Evolutionary conservation across 2,888 invertebrate species (phyloP).

Genomic region (Drosophila peninsularis): DNA sequence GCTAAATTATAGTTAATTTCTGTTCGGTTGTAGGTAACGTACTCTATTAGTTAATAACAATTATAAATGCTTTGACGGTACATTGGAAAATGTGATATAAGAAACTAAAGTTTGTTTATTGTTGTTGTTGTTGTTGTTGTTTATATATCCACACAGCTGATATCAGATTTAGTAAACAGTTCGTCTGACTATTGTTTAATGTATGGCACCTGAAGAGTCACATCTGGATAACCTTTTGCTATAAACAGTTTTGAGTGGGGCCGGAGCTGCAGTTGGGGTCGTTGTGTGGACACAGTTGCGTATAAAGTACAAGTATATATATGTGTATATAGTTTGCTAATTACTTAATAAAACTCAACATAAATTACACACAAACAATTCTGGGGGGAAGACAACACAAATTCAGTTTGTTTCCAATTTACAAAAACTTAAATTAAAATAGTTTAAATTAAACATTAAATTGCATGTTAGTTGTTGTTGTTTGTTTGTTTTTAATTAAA

Average conservation of each 20-base stretch:
- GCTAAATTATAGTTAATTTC: conserved; percentile 42
- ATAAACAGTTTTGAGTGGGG: conserved; percentile 24
- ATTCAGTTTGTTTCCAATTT: conserved; percentile 53
- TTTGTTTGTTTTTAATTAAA: conserved; percentile 22
- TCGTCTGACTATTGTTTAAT: conserved; percentile 64
- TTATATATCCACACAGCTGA: conserved; percentile 59
- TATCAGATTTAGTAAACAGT: conserved; percentile 16
- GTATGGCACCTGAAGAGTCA: conserved; percentile 77
- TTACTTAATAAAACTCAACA: conserved; percentile 73
- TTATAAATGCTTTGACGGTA: conserved; percentile 81
- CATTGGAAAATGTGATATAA: conserved; percentile 73
- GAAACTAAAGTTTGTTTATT: conserved; percentile 57
- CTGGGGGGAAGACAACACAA: conserved; percentile 72
- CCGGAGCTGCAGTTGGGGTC: neutral
- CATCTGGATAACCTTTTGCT: conserved; percentile 59
- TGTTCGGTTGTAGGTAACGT: conserved; percentile 55
- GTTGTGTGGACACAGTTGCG: conserved; percentile 58
- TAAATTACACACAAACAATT: conserved; percentile 73
- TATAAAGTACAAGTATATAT: conserved; percentile 36
- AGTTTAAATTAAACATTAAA: conserved; percentile 41
- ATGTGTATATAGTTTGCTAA: conserved; percentile 37
- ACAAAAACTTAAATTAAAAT: conserved; percentile 45
- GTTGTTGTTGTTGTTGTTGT: neutral
- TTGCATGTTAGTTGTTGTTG: conserved; percentile 49
- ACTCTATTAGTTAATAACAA: conserved; percentile 71